Base-by-base conservation (phyloP, 2,888 invertebrate species). In the Oxystoma pomonae region DNA sequence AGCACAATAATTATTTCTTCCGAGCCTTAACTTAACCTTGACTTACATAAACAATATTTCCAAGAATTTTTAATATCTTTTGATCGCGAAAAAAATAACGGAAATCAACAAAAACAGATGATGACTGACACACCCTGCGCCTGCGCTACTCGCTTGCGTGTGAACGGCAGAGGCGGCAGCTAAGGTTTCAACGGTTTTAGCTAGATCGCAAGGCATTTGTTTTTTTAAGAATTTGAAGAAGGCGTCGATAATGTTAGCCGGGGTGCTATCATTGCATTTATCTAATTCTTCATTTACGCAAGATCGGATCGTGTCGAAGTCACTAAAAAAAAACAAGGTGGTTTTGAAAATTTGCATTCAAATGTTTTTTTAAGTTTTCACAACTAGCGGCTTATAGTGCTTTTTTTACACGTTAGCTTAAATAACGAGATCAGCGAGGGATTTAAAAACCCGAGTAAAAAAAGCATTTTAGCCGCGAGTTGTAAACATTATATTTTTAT, bases 181-280 rank as follows among this genome's bases (percentile, higher is more conserved):
- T 12, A 35, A 12, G n/a, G n/a, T n/a, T 35, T 35, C 35, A 3
- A 35, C 35, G 3, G 3, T 35, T 3, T 35, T 35, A 12, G 5
- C 12, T 12, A 35, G 35, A 12, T 58, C 56, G 35, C 91, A 92
- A 0, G 88, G 87, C 0, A 72, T 69, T 87, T 87, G 62, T 84
- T 85, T 73, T 86, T 87, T 72, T 84, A 86, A 5, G 62, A 86
- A 91, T 67, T 85, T 86, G 74, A 92, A 88, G 62, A 92, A 82
- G 0, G 92, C 87, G 66, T 92, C 91, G 0, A 89, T 85, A 72
- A 93, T 87, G 78, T 93, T 93, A 22, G 87, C 88, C 0, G 92
- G 91, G 0, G 92, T 92, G 3, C 90, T 89, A 57, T 90, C 88
- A 0, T 79, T 75, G 73, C 93, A 93, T 2, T 80, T 81, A 73